Evolutionary conservation across 2,113 vertebrate species (phyloP), one percentile per base, ranked within the genome.

Genomic region (Dromaius novaehollandiae): DNA sequence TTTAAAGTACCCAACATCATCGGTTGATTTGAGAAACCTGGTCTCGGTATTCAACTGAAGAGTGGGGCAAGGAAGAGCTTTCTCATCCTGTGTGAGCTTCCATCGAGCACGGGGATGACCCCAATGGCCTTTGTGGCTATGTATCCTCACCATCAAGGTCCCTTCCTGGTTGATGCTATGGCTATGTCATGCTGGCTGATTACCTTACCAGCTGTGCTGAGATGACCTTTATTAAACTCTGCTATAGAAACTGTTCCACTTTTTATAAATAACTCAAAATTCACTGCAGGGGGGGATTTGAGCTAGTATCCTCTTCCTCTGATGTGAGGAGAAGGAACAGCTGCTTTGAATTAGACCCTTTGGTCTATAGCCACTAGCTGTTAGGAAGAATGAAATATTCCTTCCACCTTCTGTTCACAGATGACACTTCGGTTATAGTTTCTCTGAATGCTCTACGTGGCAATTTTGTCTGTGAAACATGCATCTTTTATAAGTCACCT

Each of bases 191-290:
- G 19, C 51, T 73, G 32, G 20, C 65, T 40, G n/a, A 20, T 56
- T 76, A 34, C 71, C n/a, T 85, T 19, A 46, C 82, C 94, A 88
- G 40, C 80, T 90, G 36, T 53, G 73, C 80, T 78, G 69, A 4
- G 11, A 42, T 91, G 85, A 91, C 88, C 76, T 95, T 77, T 70
- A 61, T 34, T 14, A 3, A 70, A 78, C 61, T 51, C 46, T 11
- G 0, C 69, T 51, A 40, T 34, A 26, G 68, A 92, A 77, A 19
- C 50, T 74, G 79, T 63, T 86, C 88, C 60, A 91, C 38, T 77
- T 93, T 91, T 80, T 83, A 93, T 93, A 93, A 97, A 93, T 91
- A 94, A 6, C 75, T 91, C 85, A 66, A n/a, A 85, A 55, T 38
- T 91, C 93, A 46, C 85, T 46, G 68, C 68, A 50, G 77, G 91